Evolutionary conservation across 2,888 invertebrate species (phyloP).

Genomic region (Tetragnatha montana): DNA sequence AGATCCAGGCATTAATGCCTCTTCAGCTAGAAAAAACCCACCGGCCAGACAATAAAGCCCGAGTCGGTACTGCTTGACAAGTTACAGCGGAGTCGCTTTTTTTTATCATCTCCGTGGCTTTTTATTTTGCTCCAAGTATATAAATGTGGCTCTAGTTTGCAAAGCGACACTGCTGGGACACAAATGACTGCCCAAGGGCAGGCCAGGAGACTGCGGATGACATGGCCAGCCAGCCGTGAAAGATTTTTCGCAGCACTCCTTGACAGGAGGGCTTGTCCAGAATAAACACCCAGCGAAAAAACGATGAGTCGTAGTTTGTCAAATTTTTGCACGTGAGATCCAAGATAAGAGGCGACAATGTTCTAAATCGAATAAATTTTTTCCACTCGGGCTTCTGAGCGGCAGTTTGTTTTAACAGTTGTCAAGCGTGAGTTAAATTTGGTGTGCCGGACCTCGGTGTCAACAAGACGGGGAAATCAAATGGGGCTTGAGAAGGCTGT

Average conservation of each 20-base stretch:
- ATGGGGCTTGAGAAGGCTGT: background rate
- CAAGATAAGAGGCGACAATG: slow-evolving; percentile 55
- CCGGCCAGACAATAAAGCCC: slow-evolving; percentile 14
- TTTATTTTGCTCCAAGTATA: slow-evolving; percentile 45
- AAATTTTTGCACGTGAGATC: slow-evolving; percentile 54
- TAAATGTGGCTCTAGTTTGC: slow-evolving; percentile 46
- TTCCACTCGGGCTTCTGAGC: background rate
- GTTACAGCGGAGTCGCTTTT: slow-evolving; percentile 12
- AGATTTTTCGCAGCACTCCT: slow-evolving; percentile 44
- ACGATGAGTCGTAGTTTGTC: slow-evolving; percentile 51
- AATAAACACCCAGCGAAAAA: slow-evolving; percentile 54
- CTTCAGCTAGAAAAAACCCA: background rate
- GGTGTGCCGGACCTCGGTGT: background rate
- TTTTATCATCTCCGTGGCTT: slow-evolving; percentile 21
- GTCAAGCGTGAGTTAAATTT: slow-evolving; percentile 14
- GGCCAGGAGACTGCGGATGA: slow-evolving; percentile 48
- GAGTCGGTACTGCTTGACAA: slow-evolving; percentile 26
- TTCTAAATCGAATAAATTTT: slow-evolving; percentile 47
- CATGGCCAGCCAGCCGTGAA: slow-evolving; percentile 61
- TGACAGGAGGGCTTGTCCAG: slow-evolving; percentile 34
- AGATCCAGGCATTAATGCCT: background rate
- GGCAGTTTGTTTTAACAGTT: background rate
- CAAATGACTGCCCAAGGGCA: slow-evolving; percentile 46
- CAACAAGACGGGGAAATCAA: background rate
- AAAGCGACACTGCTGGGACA: slow-evolving; percentile 42